Evolutionary conservation across 2,797 vertebrate genomes (phyloP), one percentile per base, ranked within the genome.

Genomic region (Margarornis squamiger): DNA sequence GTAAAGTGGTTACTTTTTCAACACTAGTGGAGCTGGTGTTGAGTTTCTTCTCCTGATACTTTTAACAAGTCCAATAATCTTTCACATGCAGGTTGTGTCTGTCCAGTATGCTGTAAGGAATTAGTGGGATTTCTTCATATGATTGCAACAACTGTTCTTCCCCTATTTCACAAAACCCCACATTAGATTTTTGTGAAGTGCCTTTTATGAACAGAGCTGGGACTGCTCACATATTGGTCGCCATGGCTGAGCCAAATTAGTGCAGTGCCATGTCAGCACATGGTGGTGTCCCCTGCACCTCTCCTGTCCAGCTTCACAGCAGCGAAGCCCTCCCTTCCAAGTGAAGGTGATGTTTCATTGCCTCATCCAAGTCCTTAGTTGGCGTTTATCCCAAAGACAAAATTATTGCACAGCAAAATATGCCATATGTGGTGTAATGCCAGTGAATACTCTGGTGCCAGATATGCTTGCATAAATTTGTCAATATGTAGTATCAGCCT

Each of bases 301-400:
- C 58, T 78, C 3, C 1, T 26, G 14, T 26, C 57, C 23, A 39
- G 20, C 55, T 36, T 29, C 15, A 32, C 0, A 0, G 52, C 59
- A 80, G 58, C 65, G 75, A 51, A 84, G 21, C 76, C 32, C 34
- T 70, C 29, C 14, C 29, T 73, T 67, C 41, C 38, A 36, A 51
- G 59, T 0, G 0, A 65, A n/a, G 49, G 36, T 1, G 0, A 7
- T 12, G 1, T 65, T 86, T 51, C 24, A 3, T 20, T 26, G 57
- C 61, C 18, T 84, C 30, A 29, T 61, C n/a, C 0, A 0, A 78
- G 57, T 32, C 30, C 41, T 65, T 63, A 58, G 9, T 4, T 88
- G 88, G 73, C 59, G 0, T 74, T 61, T 88, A 34, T 86, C 77
- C 78, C 72, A 27, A 30, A 14, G 38, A 79, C 45, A 76, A 46